Percentiles rank a stretch among this genome's conserved stretches.
phyloP scores from a whole-genome alignment of 64 coral and sea anemone species.

The Porites lutea region DNA sequence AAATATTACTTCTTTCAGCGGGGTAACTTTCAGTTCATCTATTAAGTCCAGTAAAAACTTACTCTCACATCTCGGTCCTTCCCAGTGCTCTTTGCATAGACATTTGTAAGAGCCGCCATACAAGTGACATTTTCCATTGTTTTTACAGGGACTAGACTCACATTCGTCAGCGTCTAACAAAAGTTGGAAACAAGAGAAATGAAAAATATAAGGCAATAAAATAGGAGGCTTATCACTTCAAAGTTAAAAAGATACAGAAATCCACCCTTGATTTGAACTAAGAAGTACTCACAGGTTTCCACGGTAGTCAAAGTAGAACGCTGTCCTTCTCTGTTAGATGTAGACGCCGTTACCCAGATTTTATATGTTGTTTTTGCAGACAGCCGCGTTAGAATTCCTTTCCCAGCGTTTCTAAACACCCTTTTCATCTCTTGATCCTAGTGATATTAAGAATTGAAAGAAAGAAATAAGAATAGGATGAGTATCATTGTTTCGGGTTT shows the following conservation, averaged over 20 bases:
- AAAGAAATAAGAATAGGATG: too few species aligned
- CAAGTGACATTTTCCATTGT: slow-evolving; percentile 10
- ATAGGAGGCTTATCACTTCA: too few species aligned
- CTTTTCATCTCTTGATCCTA: neutral
- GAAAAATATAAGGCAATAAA: too few species aligned
- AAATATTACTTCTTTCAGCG: too few species aligned
- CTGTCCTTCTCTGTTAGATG: slow-evolving; percentile 3
- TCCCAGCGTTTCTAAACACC: neutral
- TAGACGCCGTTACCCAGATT: slow-evolving; percentile 35
- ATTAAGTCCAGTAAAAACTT: too few species aligned
- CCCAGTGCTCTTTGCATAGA: slow-evolving; percentile 7
- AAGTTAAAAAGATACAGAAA: neutral
- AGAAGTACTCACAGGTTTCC: slow-evolving; percentile 21
- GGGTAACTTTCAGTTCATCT: too few species aligned
- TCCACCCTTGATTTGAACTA: neutral
- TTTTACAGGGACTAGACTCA: slow-evolving; percentile 9
- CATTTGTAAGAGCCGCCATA: slow-evolving; percentile 10
- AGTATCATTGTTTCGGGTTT: too few species aligned
- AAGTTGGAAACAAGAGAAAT: neutral
- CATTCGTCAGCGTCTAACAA: slow-evolving; percentile 29
- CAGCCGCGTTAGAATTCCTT: slow-evolving; percentile 19
- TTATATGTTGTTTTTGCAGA: slow-evolving; percentile 18
- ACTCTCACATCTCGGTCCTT: slow-evolving; percentile 13
- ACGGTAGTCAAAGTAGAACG: neutral
- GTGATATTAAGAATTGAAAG: neutral